Base-by-base conservation (phyloP, 1,140 invertebrate species). In the Calephelis nemesis region DNA sequence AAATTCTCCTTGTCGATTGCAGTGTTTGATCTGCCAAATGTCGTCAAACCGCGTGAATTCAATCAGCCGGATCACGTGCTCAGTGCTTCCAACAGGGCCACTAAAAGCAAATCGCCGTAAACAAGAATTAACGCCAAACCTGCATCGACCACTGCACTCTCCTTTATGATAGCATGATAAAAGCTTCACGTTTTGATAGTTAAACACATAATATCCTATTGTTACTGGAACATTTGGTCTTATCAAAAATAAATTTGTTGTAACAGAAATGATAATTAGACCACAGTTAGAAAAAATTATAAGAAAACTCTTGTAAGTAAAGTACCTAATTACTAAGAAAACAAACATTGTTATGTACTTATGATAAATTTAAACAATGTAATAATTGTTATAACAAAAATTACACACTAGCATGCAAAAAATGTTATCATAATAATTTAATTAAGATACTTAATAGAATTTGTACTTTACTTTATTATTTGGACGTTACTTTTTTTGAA, bases 101-200 rank as follows among this genome's bases (percentile, higher is more conserved):
- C 83, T 88, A 86, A 88, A 90, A 90, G 84, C 83, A 81, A 82
- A 80, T 82, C 78, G 82, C 79, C 81, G 83, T 89, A 88, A 90
- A 87, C 85, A 87, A 85, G 87, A 88, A 85, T 90, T 86, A 88
- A 82, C 76, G 79, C 80, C 79, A 75, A 86, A 85, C 83, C 77
- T 82, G 80, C 81, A 83, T 82, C 74, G 82, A 81, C 80, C 79
- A 77, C 74, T 81, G 82, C 82, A 88, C 84, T 87, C 81, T 80
- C 77, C 81, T 86, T 85, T 88, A 88, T 82, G 76, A 81, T 79
- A 79, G 79, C 74, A 79, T 78, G 77, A 86, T 85, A 87, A 83
- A 86, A 85, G 80, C 76, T 76, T 67, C 71, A 70, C 71, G 74
- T 81, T 85, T 81, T 82, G 74, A 78, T 71, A 73, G 68, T 71